Base-by-base conservation (phyloP, 2,113 vertebrate species). In the Tinamus guttatus region DNA sequence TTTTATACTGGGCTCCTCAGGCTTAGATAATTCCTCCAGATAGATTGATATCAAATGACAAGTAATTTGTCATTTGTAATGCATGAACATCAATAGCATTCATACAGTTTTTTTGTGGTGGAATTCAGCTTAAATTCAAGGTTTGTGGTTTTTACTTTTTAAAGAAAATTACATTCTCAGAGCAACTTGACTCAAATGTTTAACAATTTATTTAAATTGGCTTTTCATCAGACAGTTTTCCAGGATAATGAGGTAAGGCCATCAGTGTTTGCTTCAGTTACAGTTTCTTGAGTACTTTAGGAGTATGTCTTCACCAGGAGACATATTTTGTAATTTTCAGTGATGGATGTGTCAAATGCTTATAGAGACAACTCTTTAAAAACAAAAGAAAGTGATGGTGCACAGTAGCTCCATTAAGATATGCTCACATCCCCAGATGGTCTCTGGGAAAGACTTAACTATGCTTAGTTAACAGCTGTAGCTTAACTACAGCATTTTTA, bases 391-490 rank as follows among this genome's bases (percentile, higher is more conserved):
- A 87, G 51, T 76, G 69, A 62, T 30, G 54, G 40, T 85, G 11
- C 15, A 79, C 7, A 2, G 13, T 82, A 76, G 73, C 16, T 36
- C 38, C 65, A 79, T 92, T 59, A 93, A 81, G 69, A 88, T 41
- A 77, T 41, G 90, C 45, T 88, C 0, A 0, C 25, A 30, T 69
- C 87, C 88, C 45, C 43, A 73, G 13, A 38, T 43, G 7, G 22
- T 67, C 10, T 79, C 11, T 92, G 88, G 63, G 63, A 95, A 91
- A 85, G 83, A 91, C 64, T 84, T n/a, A n/a, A n/a, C n/a, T n/a
- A n/a, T n/a, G n/a, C n/a, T n/a, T n/a, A n/a, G n/a, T n/a, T n/a
- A n/a, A n/a, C n/a, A n/a, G n/a, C n/a, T n/a, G n/a, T n/a, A n/a
- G n/a, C 51, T 91, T 93, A 85, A 89, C 85, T 91, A 81, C 43